Evolutionary conservation across 1,140 invertebrate genomes (phyloP), one percentile per base, ranked within the genome.

Genomic region (Pantala flavescens): DNA sequence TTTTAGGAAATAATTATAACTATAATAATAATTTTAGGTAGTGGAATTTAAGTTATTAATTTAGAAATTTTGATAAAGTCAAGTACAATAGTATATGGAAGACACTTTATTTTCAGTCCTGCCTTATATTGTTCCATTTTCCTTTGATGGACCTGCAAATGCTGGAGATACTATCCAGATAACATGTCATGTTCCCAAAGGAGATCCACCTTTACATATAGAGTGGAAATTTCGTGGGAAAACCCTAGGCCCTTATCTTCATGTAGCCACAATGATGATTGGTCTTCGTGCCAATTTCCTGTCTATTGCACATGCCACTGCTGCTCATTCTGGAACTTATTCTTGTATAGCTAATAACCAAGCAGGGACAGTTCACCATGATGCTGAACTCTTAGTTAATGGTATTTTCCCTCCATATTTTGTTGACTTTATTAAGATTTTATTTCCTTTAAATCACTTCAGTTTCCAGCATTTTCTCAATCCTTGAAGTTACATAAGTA

Each of bases 281-380:
- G 77, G 77, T 23, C 28, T 23, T 24, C 71, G 77, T 71, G 70
- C 73, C 12, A 74, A 43, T 19, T 24, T 78, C 23, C 71, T 78
- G 19, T 71, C 71, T 2, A 76, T 78, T n/a, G 2, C 42, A 21
- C 55, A 21, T 79, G 75, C 42, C 14, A 23, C n/a, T 12, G 43
- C 42, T 23, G 23, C 21, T 12, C 71, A 73, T 28, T 11, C 28
- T 43, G 71, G 75, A 21, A 21, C 19, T 55, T 75, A 75, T 28
- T 74, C 71, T 21, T 75, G 72, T 71, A 75, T 77, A 21, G 82
- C 81, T 10, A 75, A 73, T 19, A 83, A 83, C 74, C 76, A 78
- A 12, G 82, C 81, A 3, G 79, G 79, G n/a, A 23, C 24, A 23
- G 70, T 76, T 23, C 76, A 77, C 72, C 77, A 78, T 21, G 77